Base-by-base conservation (phyloP, 2,113 vertebrate genomes). In the Rhynchopsitta pachyrhyncha region DNA sequence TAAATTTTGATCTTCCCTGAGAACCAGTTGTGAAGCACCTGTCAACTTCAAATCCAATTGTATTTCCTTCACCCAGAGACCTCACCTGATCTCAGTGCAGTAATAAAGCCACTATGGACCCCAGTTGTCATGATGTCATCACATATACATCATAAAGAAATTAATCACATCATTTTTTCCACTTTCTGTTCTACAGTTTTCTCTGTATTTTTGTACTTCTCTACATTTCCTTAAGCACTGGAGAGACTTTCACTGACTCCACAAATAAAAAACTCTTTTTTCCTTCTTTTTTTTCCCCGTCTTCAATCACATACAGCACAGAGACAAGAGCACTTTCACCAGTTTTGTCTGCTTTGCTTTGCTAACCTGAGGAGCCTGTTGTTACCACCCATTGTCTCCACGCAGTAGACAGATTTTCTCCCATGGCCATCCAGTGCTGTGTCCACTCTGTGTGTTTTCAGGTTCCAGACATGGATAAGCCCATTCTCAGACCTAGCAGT, bases 401-500 rank as follows among this genome's bases (percentile, higher is more conserved):
- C 88, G 80, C 98, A 99, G 95, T 97, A 98, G 59, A 99, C 98
- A 11, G 99, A 99, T 89, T 97, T 98, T 59, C 98, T 97, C 70
- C 95, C 87, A 3, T 99, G 99, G 55, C 99, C 98, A 68, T 99
- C 98, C 55, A 99, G 76, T 22, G 97, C 79, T 55, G 93, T 82
- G 19, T 98, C 92, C 8, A 97, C 68, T 92, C 99, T 98, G 90
- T 95, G 97, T 18, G 98, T 99, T 93, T 97, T 98, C 93, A 99
- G 97, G 96, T 98, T 99, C 99, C 99, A 99, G 85, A 99, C 80
- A 29, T 99, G 98, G 87, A 99, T 96, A 70, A 97, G 53, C 25
- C 99, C 99, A 3, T 95, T 98, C 80, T 97, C 98, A 41, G 98
- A 99, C 74, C 99, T 99, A 96, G 49, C 35, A 79, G 73, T 22